Evolutionary conservation across 2,797 vertebrate species (phyloP), one percentile per base, ranked within the genome.

Genomic region (Delichon dasypus): DNA sequence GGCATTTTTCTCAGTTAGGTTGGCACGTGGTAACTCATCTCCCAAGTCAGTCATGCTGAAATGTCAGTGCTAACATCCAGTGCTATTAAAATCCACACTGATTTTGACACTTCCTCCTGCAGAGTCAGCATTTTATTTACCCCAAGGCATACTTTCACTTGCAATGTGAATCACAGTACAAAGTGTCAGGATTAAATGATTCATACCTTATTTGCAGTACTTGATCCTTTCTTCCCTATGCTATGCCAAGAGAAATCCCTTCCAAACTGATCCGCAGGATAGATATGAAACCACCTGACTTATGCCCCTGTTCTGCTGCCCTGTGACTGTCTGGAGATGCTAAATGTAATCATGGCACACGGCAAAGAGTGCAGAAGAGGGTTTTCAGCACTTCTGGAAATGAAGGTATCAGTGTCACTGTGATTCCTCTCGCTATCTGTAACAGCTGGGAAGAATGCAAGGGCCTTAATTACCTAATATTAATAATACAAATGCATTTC

Each of bases 101-200:
- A 60, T 74, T 95, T 80, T 92, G 84, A 90, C 75, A 72, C 47
- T 73, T 76, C 25, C 51, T 91, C 75, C 71, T 78, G 95, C 82
- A 77, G 75, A 89, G 44, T 94, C 95, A 94, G 81, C 74, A 65
- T 83, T 88, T 91, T 91, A 67, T 77, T 88, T 85, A 80, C 65
- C 68, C 85, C 57, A 54, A 85, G 90, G 85, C 75, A 68, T 11
- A 36, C 61, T 90, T 92, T 62, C 70, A 51, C 72, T 89, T 67
- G 54, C 86, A 73, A 64, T 71, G 34, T 71, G 81, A 85, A 89
- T 77, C 75, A 47, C 54, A 50, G 75, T 32, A 76, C 79, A 38
- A 76, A 91, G 84, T 50, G 80, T 74, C 76, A 73, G 66, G 54
- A 80, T 88, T 84, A 74, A 94, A 61, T 58, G 32, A 68, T 89